These are phyloP conservation scores for Colostygia pectinataria DNA, from an alignment of 2,888 invertebrate species.

Conservation along the genomic window DNA sequence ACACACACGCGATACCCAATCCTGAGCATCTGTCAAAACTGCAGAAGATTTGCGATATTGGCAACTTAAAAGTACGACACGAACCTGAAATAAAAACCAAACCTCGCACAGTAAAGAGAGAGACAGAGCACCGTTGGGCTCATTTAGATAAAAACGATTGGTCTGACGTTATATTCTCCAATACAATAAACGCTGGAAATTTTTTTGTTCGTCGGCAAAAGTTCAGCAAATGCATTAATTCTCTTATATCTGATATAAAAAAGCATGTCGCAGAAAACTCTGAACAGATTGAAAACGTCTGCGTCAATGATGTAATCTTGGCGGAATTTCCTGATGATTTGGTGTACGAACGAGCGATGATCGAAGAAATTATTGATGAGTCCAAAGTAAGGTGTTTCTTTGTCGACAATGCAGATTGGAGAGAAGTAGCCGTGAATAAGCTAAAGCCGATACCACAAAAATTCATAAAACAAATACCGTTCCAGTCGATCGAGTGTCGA, in stretches of 20 bases:
- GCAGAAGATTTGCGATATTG: conserved; percentile 66
- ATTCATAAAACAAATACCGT: conserved; percentile 80
- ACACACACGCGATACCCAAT: conserved; percentile 63
- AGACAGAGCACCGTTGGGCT: conserved; percentile 64
- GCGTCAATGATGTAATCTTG: conserved; percentile 71
- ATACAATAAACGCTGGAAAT: conserved; percentile 67
- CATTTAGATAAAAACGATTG: conserved; percentile 66
- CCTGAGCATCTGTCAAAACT: conserved; percentile 75
- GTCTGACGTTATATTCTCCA: conserved; percentile 68
- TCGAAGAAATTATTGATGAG: conserved; percentile 58
- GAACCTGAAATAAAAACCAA: conserved; percentile 32
- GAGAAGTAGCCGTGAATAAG: conserved; percentile 59
- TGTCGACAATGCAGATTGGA: conserved; percentile 85
- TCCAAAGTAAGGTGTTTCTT: conserved; percentile 81
- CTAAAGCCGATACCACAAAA: conserved; percentile 75
- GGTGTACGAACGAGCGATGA: conserved; percentile 70
- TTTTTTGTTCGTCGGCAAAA: conserved; percentile 78
- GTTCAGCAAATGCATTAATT: conserved; percentile 63
- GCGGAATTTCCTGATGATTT: conserved; percentile 74
- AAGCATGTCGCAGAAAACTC: conserved; percentile 49
- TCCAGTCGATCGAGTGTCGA: conserved; percentile 85
- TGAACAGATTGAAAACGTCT: conserved; percentile 42
- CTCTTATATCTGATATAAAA: conserved; percentile 67
- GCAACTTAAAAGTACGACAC: conserved; percentile 39
- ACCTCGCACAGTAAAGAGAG: conserved; percentile 29